Evolutionary conservation across 2,888 invertebrate genomes (phyloP).

Genomic region (Micropterix aruncella): DNA sequence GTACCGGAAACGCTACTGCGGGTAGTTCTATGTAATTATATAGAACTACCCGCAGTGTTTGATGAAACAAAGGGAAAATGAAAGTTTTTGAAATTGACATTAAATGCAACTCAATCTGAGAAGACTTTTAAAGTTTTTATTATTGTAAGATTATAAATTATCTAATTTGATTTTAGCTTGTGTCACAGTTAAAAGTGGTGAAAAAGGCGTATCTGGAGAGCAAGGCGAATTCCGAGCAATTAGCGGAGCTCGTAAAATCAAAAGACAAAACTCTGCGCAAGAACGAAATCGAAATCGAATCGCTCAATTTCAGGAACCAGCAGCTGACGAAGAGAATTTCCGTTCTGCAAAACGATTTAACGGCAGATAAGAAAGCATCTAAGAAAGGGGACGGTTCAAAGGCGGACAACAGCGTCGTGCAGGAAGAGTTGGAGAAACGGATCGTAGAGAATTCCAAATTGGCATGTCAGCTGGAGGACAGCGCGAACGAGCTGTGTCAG

Average conservation of each 20-base stretch:
- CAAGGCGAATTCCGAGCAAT: slow-evolving; percentile 60
- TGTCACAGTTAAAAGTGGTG: slow-evolving; percentile 82
- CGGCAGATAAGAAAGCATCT: too few species aligned
- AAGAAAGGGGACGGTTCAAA: too few species aligned
- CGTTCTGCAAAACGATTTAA: slow-evolving; percentile 79
- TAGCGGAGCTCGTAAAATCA: slow-evolving; percentile 67
- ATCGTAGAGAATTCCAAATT: slow-evolving; percentile 85
- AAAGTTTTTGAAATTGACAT: too few species aligned
- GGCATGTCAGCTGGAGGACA: slow-evolving; percentile 53
- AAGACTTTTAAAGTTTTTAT: too few species aligned
- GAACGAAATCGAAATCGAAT: slow-evolving; percentile 86
- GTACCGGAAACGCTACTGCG: too few species aligned
- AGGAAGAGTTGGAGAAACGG: slow-evolving; percentile 84
- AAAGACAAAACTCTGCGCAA: slow-evolving; percentile 77
- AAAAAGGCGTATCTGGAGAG: slow-evolving; percentile 90
- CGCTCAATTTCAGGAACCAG: slow-evolving; percentile 82
- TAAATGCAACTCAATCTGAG: too few species aligned
- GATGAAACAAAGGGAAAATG: too few species aligned
- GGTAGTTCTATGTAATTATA: too few species aligned
- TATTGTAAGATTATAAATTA: too few species aligned
- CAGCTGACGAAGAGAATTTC: slow-evolving; percentile 84
- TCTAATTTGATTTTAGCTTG: slow-evolving; percentile 47
- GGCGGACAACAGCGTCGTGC: too few species aligned
- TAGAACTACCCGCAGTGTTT: too few species aligned
- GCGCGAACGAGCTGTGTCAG: background rate